These are phyloP conservation scores for Electrona antarctica DNA, from an alignment of 2,113 vertebrate species.

Conservation along the genomic window DNA sequence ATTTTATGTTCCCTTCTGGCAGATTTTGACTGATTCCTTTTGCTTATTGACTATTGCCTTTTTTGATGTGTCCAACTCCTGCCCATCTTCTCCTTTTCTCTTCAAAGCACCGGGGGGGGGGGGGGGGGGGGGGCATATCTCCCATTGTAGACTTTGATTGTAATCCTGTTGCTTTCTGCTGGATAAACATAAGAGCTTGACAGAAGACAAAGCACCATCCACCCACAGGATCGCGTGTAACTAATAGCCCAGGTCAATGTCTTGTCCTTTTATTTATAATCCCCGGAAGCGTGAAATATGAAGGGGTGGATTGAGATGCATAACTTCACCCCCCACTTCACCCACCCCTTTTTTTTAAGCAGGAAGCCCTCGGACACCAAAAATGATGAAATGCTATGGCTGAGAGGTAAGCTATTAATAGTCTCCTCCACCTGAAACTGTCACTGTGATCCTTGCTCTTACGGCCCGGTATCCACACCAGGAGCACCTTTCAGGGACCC, in stretches of 20 bases:
- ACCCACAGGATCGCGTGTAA: conserved; percentile 73
- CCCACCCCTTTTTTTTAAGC: conserved; percentile 60
- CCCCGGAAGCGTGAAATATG: conserved; percentile 79
- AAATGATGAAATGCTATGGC: conserved; percentile 82
- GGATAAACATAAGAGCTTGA: conserved; percentile 57
- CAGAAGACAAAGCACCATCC: conserved; percentile 71
- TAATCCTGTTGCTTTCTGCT: conserved; percentile 59
- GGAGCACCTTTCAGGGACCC: conserved; percentile 65
- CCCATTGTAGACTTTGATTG: conserved; percentile 60
- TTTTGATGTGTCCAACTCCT: conserved; percentile 24
- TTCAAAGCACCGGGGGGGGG: conserved; percentile 37
- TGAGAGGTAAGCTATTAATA: conserved; percentile 85
- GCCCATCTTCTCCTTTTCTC: conserved; percentile 19
- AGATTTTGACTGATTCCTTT: conserved; percentile 60
- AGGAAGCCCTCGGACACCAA: conserved; percentile 79
- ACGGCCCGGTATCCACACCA: conserved; percentile 62
- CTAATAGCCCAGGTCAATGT: conserved; percentile 78
- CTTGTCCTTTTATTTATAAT: conserved; percentile 80
- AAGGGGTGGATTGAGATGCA: conserved; percentile 77
- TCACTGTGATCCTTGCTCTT: conserved; percentile 75
- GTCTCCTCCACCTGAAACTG: conserved; percentile 84
- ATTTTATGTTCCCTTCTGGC: conserved; percentile 44
- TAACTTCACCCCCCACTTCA: conserved; percentile 63
- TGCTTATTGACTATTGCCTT: conserved; percentile 41
- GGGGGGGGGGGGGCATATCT: conserved; percentile 57